Evolutionary conservation across 2,888 invertebrate genomes (phyloP), one percentile per base, ranked within the genome.

Genomic region (Itoplectis maculator): DNA sequence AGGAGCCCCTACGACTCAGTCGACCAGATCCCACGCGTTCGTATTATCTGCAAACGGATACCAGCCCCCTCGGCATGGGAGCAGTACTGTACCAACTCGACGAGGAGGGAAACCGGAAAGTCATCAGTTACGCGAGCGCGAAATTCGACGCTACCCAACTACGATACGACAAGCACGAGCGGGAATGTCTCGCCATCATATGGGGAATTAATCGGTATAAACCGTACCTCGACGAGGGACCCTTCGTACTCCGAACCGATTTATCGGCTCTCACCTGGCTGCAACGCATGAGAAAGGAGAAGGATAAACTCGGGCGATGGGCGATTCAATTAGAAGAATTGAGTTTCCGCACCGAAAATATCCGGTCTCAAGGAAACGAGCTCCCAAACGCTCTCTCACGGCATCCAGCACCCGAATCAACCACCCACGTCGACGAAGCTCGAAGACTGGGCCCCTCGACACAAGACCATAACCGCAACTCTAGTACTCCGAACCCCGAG

Each of bases 331-430:
- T 88, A 5, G 83, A 83, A 49, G 86, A 87, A 35, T 83, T 84
- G 40, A 47, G 20, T 13, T 86, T 86, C 75, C 49, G 6, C 2
- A 18, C 85, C 0, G 82, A 86, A 63, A 85, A 88, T 37, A 49
- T 47, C 82, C 81, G 8, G 82, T 85, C 9, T 45, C 65, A 29
- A 37, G 54, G 0, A 1, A 87, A 88, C 20, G 69, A 85, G 23
- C 73, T 87, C n/a, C 76, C 88, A 2, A 85, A 87, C 47, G 75
- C 82, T 11, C 73, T 88, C 7, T 86, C 87, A 0, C 76, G 84
- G 11, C 13, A 69, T 11, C 88, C 87, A 15, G 29, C 5, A 7
- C 49, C 15, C 2, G 11, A 18, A 11, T 3, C 11, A 6, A 20
- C 9, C 5, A 9, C 6, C 0, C 2, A 54, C 11, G 20, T 23